These are phyloP conservation scores for Drosophila neoperkinsi DNA, from an alignment of 2,888 invertebrate species.

Conservation along the genomic window DNA sequence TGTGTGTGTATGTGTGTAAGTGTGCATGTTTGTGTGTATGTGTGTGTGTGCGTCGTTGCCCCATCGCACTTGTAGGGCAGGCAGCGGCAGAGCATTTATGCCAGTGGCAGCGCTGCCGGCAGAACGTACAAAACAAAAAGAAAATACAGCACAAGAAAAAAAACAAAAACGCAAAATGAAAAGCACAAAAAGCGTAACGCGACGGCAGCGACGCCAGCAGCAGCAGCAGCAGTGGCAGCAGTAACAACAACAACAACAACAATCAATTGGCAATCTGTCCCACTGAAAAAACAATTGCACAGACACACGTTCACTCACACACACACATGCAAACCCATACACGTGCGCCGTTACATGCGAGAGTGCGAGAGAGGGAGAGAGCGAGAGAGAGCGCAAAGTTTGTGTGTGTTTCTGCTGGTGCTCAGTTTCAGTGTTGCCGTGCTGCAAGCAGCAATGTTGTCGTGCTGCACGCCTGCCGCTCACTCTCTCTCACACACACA, in stretches of 20 bases:
- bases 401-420: conserved; percentile 4
- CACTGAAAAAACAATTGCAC: conserved; percentile 79
- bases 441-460: conserved; percentile 55
- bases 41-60: conserved; percentile 47
- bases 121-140: conserved; percentile 44
- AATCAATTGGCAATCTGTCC: conserved; percentile 79
- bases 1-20: conserved; percentile 22
- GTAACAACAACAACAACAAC: conserved; percentile 59
- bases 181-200: conserved; percentile 73
- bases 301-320: conserved; percentile 34
- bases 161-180: conserved; percentile 49
- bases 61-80: conserved; percentile 71
- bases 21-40: conserved; percentile 19
- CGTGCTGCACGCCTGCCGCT: conserved; percentile 45
- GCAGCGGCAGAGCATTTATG: conserved; percentile 70
- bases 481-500: conserved; percentile 12
- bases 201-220: conserved; percentile 49
- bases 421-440: conserved; percentile 61
- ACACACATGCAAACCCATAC: conserved; percentile 34
- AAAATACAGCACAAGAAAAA: conserved; percentile 23
- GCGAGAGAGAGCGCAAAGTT: conserved; percentile 10
- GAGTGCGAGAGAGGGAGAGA: conserved; percentile 18
- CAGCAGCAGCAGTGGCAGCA: conserved; percentile 34
- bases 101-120: conserved; percentile 70
- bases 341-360: conserved; percentile 62